phyloP scores from a whole-genome alignment of 1,140 invertebrate species.

The Tetranychus urticae region DNA sequence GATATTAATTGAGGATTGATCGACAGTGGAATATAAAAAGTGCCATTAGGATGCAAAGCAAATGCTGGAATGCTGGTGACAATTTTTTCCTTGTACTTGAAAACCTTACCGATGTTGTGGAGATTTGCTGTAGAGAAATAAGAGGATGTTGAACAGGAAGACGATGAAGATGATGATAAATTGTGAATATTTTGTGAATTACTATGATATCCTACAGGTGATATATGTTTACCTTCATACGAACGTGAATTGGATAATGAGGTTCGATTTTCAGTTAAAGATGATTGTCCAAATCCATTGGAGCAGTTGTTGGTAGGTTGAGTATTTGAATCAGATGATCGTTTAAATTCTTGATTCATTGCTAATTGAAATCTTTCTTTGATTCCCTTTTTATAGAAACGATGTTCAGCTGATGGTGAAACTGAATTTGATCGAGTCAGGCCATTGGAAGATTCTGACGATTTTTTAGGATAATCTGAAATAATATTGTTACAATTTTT shows the following conservation, averaged over 20 bases:
- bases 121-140: no score
- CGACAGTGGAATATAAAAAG: constrained; percentile 75
- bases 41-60: constrained; percentile 52
- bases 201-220: no score
- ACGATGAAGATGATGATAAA: no score
- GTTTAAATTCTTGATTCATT: neutral
- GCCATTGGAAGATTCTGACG: neutral
- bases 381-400: constrained; percentile 7
- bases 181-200: no score
- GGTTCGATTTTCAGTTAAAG: no score
- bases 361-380: constrained; percentile 4
- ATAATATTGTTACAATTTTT: no score
- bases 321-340: neutral
- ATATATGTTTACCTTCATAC: no score
- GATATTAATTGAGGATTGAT: constrained; percentile 30
- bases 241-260: no score
- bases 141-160: neutral
- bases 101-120: neutral
- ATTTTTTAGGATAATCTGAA: no score
- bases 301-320: neutral
- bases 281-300: neutral
- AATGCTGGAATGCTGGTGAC: constrained; percentile 38
- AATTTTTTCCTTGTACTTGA: neutral
- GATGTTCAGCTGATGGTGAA: neutral
- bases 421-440: no score